Evolutionary conservation across 2,113 vertebrate genomes (phyloP).

Genomic region (Callipepla californica): DNA sequence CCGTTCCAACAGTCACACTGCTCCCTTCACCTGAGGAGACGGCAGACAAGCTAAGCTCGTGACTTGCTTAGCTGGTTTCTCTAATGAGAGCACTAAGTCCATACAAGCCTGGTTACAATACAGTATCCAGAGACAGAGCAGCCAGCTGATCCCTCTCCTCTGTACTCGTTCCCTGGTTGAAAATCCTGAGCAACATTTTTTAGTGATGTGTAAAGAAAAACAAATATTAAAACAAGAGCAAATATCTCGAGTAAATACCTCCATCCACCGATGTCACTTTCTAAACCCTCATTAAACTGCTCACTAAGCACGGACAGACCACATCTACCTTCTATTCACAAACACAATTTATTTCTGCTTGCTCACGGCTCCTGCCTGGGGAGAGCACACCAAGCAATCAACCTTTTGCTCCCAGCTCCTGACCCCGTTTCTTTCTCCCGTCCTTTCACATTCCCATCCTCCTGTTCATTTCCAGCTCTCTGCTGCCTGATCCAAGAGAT

Average conservation of each 20-base stretch:
- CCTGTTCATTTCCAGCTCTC: neutral
- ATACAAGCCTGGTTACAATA: neutral
- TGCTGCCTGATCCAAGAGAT: neutral
- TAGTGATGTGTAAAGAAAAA: neutral
- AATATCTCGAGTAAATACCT: neutral
- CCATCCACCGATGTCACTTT: neutral
- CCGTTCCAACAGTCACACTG: neutral
- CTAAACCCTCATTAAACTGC: neutral
- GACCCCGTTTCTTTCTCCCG: neutral
- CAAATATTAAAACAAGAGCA: slow-evolving; percentile 12
- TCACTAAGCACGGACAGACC: neutral
- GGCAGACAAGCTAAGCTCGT: neutral
- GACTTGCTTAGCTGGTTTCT: neutral
- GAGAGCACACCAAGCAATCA: neutral
- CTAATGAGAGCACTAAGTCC: neutral
- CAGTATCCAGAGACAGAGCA: neutral
- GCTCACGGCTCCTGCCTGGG: accelerated
- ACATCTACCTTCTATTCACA: neutral
- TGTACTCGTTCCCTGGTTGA: neutral
- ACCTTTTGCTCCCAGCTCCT: neutral
- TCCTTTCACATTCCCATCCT: neutral
- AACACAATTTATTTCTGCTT: neutral
- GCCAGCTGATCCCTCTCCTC: neutral
- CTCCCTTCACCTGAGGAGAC: neutral
- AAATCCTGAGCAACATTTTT: neutral